Evolutionary conservation across 2,797 vertebrate genomes (phyloP).

Genomic region (Sarcoramphus papa): DNA sequence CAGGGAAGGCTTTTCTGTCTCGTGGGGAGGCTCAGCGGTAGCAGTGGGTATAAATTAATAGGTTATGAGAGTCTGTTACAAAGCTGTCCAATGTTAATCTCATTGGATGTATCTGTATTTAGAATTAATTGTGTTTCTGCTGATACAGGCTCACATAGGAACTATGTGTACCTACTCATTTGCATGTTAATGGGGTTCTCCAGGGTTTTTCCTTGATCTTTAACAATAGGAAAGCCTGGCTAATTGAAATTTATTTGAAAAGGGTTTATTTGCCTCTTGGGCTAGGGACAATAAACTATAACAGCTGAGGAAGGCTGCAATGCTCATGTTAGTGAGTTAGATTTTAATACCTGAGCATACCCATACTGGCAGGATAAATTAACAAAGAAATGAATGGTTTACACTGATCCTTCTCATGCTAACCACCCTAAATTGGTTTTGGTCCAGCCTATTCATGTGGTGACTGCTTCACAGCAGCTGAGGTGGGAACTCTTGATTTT

Average conservation of each 20-base stretch:
- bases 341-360: background rate
- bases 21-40: background rate
- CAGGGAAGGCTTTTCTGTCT: background rate
- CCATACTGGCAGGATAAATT: background rate
- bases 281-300: background rate
- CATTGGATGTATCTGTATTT: background rate
- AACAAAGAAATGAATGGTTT: background rate
- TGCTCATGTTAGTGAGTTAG: background rate
- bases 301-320: background rate
- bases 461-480: background rate
- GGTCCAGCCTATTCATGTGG: background rate
- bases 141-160: constrained; percentile 11
- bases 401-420: background rate
- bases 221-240: constrained; percentile 22
- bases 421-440: background rate
- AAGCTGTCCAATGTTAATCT: background rate
- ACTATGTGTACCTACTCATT: constrained; percentile 13
- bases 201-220: constrained; percentile 48
- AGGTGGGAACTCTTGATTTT: background rate
- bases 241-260: constrained; percentile 56
- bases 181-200: constrained; percentile 53
- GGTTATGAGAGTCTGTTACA: background rate
- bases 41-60: background rate
- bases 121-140: constrained; percentile 35
- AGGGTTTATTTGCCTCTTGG: constrained; percentile 40